Evolutionary conservation across 64 coral and sea anemone genomes (phyloP), one percentile per base, ranked within the genome.

Genomic region (Porites australiensis): DNA sequence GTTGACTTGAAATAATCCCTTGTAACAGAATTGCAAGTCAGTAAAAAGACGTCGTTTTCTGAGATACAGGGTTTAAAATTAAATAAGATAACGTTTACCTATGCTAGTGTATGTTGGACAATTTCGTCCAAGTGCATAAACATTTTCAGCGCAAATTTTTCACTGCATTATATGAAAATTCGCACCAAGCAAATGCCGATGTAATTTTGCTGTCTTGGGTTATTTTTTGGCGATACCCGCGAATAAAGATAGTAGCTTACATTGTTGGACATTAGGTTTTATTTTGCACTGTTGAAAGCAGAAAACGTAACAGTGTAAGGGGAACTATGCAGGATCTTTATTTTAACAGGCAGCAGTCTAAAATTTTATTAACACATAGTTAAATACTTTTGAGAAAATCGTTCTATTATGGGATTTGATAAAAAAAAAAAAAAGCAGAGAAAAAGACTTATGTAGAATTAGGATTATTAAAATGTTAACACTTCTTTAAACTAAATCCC

Each of bases 401-500:
- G 68, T 50, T 63, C 50, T 66, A 50, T 60, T 79, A 82, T 64
- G 15, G 44, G 63, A 83, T 67, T 81, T 21, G 11, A 68, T 8
- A 54, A 27, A 21, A 46, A 64, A 54, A 27, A 21, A 46, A 64
- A 45, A 27, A 59, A 82, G 60, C 81, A 83, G 63, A 49, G 3
- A 50, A 76, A 68, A 83, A 21, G 19, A 68, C 3, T 67, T 48
- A 12, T 0, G 45, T 37, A 51, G 60, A 37, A 61, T 81, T 62
- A 81, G 21, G 62, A 48, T 83, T 83, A 83, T 83, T 16, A 68
- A 67, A 83, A 83, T 19, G 81, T 83, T 83, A 83, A 83, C 81
- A 66, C 61, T 61, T 47, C 51, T 83, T 83, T 45, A 83, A 67
- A 83, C 46, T 67, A 83, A 83, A 83, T 83, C 81, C 68, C 47